A percentile compares a stretch with the other conserved stretches of the same genome.
Evolutionary conservation across 2,888 invertebrate species (phyloP).

Genomic region (Apotomis capreana): DNA sequence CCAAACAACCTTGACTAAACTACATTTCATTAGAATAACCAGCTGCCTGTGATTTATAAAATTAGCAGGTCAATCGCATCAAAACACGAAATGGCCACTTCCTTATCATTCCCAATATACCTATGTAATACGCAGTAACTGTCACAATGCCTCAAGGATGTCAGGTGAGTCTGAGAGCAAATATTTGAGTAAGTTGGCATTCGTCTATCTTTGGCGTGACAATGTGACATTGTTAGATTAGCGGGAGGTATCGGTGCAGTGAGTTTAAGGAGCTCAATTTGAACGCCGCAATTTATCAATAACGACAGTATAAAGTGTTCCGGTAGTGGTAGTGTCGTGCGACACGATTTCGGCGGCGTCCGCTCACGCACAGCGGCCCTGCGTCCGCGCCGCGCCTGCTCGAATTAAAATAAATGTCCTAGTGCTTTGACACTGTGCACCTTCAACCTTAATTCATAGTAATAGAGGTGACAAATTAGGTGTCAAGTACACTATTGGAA

Average conservation of each 20-base stretch:
- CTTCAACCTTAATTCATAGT: too few relatives aligned
- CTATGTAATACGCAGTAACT: constrained; percentile 29
- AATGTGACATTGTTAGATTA: constrained; percentile 62
- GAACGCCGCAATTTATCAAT: constrained; percentile 79
- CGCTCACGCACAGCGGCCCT: constrained; percentile 44
- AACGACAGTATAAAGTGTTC: constrained; percentile 80
- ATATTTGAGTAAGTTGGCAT: constrained; percentile 40
- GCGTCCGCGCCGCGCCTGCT: neutral
- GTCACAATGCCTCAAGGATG: constrained; percentile 27
- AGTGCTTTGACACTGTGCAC: too few relatives aligned
- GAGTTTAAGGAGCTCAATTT: constrained; percentile 64
- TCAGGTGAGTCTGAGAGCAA: constrained; percentile 26
- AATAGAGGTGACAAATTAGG: too few relatives aligned
- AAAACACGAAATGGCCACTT: constrained; percentile 33
- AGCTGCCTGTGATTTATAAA: neutral
- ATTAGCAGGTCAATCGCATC: constrained; percentile 25
- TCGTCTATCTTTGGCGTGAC: constrained; percentile 49
- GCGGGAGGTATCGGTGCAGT: constrained; percentile 46
- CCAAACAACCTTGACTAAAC: constrained; percentile 19
- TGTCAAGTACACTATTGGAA: too few relatives aligned
- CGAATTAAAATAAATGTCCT: neutral
- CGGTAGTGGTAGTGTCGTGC: constrained; percentile 65
- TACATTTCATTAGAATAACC: constrained; percentile 27
- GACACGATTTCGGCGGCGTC: constrained; percentile 70
- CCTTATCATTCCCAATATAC: constrained; percentile 20